Conservation (phyloP, 1,140 invertebrate genomes). For the Macrosteles quadrilineatus region DNA sequence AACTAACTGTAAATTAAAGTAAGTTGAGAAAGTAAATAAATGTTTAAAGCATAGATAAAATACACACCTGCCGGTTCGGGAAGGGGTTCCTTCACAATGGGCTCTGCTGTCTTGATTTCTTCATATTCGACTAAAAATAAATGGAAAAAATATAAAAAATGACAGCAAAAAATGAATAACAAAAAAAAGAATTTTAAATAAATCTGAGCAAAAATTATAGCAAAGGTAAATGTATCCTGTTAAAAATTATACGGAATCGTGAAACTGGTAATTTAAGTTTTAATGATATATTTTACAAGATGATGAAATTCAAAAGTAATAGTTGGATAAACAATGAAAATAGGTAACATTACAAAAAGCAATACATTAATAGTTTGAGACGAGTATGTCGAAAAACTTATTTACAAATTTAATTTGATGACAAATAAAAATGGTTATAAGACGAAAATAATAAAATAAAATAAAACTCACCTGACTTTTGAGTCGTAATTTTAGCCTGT, state of each 20-base stretch:
- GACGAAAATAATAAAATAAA: conserved; percentile 18
- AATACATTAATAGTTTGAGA: too few species aligned
- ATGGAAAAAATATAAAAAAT: too few species aligned
- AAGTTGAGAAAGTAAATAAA: too few species aligned
- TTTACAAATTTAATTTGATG: too few species aligned
- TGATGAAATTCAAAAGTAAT: too few species aligned
- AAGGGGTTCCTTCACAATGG: conserved; percentile 32
- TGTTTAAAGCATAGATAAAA: too few species aligned
- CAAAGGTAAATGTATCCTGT: not conserved
- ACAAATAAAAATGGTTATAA: conserved; percentile 16
- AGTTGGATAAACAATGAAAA: too few species aligned
- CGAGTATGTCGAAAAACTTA: too few species aligned
- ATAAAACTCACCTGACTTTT: conserved; percentile 27
- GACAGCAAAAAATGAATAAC: too few species aligned
- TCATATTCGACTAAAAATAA: conserved; percentile 47
- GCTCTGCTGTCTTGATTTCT: conserved; percentile 35
- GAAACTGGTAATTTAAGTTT: not conserved
- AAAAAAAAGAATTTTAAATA: not conserved
- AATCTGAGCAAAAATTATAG: not conserved
- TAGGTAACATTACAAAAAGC: too few species aligned
- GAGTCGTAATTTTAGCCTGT: conserved; percentile 49
- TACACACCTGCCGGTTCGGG: conserved; percentile 21
- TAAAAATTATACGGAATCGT: not conserved
- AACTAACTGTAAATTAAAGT: too few species aligned
- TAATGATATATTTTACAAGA: conserved; percentile 22